Conservation (phyloP, 2,797 vertebrate species). For the Darevskia mixta region DNA sequence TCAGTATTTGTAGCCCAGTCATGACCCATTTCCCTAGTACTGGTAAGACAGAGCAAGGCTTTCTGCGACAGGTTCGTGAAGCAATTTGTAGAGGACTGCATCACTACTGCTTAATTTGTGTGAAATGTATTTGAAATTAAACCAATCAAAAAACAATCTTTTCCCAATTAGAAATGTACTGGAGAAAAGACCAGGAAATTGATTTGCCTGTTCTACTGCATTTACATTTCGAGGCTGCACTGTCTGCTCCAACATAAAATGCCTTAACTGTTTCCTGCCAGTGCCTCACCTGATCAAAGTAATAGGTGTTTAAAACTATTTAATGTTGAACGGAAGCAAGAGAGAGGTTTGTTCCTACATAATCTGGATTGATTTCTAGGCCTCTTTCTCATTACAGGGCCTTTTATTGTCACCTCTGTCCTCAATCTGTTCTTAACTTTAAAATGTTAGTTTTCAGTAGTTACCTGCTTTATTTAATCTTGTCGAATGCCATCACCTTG, state of each 20-base stretch:
- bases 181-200: not conserved
- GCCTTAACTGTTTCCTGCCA: not conserved
- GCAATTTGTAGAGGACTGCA: conserved; percentile 1
- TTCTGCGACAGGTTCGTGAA: not conserved
- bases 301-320: not conserved
- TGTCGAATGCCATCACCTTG: too few species aligned
- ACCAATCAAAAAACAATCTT: conserved; percentile 18
- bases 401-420: too few species aligned
- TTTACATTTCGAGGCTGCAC: not conserved
- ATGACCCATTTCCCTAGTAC: too few species aligned
- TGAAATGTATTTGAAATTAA: conserved; percentile 31
- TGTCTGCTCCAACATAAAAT: not conserved
- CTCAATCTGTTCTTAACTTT: too few species aligned
- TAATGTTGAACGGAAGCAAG: not conserved
- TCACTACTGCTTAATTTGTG: conserved; percentile 21
- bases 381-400: too few species aligned
- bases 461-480: too few species aligned
- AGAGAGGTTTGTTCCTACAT: not conserved
- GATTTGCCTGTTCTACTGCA: not conserved
- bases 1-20: not conserved
- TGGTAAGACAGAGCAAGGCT: too few species aligned
- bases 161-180: not conserved
- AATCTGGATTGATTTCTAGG: not conserved
- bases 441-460: too few species aligned
- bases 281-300: not conserved